phyloP scores from a whole-genome alignment of 2,113 vertebrate species.

The Megatriorchis doriae region DNA sequence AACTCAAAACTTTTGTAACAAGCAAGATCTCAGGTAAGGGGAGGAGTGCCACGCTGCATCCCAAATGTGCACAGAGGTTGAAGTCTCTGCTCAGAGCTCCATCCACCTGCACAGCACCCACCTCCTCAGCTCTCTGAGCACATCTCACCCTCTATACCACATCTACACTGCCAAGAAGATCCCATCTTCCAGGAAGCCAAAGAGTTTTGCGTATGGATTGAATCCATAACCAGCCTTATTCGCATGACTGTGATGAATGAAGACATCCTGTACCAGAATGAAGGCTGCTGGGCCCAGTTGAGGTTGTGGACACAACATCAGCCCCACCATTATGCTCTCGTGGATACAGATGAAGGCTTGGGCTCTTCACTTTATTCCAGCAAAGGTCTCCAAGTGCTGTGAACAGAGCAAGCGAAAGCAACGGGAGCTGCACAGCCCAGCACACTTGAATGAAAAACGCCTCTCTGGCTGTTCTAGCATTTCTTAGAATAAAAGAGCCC shows the following conservation, averaged over 20 bases:
- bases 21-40: neutral
- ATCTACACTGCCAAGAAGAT: neutral
- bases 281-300: neutral
- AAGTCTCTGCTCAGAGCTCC: neutral
- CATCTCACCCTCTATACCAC: neutral
- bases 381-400: neutral
- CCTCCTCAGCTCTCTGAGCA: neutral
- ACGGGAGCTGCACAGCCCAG: neutral
- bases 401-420: neutral
- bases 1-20: neutral
- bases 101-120: neutral
- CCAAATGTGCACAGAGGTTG: accelerated
- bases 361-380: neutral
- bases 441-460: neutral
- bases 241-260: neutral
- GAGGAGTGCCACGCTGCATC: neutral
- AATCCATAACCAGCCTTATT: neutral
- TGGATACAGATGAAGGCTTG: neutral
- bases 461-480: neutral
- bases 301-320: neutral
- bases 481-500: neutral
- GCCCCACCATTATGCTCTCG: too few species aligned
- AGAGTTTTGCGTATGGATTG: neutral
- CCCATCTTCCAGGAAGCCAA: neutral
- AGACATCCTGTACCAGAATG: neutral